Conservation (phyloP, 1,140 invertebrate genomes). For the Linepithema humile region DNA sequence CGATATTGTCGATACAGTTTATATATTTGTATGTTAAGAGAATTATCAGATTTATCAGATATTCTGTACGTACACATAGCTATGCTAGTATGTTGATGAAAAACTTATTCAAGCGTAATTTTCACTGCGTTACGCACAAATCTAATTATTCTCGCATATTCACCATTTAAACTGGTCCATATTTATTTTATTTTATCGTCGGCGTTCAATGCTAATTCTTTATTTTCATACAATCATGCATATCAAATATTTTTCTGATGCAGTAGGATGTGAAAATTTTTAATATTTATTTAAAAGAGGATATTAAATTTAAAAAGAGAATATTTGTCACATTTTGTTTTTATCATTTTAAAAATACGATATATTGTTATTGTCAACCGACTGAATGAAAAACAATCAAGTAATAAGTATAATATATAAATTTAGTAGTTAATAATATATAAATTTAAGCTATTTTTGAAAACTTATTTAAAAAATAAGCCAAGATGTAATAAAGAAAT, state of each 20-base stretch:
- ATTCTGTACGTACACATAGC: not conserved
- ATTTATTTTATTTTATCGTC: not conserved
- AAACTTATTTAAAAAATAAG: too few relatives aligned
- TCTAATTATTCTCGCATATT: slow-evolving; percentile 22
- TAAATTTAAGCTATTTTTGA: too few relatives aligned
- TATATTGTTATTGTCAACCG: too few relatives aligned
- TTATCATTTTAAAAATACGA: too few relatives aligned
- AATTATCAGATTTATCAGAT: slow-evolving; percentile 2
- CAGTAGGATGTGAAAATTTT: not conserved
- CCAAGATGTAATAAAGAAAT: too few relatives aligned
- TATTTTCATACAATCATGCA: not conserved
- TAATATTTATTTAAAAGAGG: not conserved
- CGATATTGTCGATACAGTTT: not conserved
- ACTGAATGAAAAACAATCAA: not conserved
- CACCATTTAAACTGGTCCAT: not conserved
- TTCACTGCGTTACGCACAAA: slow-evolving; percentile 12
- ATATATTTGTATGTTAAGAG: slow-evolving; percentile 22
- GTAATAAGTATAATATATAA: not conserved
- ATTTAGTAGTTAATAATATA: too few relatives aligned
- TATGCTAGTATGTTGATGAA: not conserved
- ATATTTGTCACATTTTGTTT: not conserved
- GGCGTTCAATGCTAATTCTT: not conserved
- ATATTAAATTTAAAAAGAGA: too few relatives aligned
- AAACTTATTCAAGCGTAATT: slow-evolving; percentile 12
- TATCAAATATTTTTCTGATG: not conserved